A percentile compares a stretch with the other conserved stretches of the same genome.
phyloP scores from a whole-genome alignment of 2,888 invertebrate species.

The Calameuta pallipes region DNA sequence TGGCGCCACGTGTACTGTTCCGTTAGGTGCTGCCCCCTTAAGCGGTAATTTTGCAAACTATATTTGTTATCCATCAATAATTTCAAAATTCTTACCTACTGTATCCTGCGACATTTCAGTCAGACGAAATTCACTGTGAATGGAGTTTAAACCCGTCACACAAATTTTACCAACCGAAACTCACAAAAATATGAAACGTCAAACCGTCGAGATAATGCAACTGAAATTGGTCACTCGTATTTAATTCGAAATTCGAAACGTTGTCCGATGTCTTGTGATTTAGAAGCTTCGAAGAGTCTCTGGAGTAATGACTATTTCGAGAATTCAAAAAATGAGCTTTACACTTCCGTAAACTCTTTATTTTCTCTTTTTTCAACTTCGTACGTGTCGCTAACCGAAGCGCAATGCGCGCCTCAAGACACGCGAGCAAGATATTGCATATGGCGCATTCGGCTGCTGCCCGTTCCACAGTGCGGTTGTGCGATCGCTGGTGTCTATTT shows the following conservation, averaged over 20 bases:
- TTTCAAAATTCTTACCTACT: constrained; percentile 33
- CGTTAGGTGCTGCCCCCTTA: neutral
- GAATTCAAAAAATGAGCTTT: neutral
- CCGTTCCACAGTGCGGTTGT: neutral
- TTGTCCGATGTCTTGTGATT: neutral
- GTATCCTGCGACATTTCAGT: constrained; percentile 39
- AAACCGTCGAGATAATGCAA: neutral
- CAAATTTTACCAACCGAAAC: neutral
- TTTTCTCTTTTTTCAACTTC: neutral
- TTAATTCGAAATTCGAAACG: neutral
- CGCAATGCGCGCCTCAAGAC: neutral
- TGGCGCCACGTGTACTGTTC: neutral
- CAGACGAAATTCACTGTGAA: neutral
- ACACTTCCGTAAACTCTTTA: neutral
- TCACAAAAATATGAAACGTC: neutral
- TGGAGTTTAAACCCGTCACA: neutral
- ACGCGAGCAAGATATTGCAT: neutral
- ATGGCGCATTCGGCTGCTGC: neutral
- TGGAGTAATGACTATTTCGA: neutral
- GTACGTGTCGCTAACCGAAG: neutral
- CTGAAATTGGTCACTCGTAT: neutral
- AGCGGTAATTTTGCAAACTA: neutral
- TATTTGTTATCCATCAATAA: constrained; percentile 1
- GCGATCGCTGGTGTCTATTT: neutral
- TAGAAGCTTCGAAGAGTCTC: neutral